Evolutionary conservation across 2,888 invertebrate genomes (phyloP).

Genomic region (Erebia epiphron): DNA sequence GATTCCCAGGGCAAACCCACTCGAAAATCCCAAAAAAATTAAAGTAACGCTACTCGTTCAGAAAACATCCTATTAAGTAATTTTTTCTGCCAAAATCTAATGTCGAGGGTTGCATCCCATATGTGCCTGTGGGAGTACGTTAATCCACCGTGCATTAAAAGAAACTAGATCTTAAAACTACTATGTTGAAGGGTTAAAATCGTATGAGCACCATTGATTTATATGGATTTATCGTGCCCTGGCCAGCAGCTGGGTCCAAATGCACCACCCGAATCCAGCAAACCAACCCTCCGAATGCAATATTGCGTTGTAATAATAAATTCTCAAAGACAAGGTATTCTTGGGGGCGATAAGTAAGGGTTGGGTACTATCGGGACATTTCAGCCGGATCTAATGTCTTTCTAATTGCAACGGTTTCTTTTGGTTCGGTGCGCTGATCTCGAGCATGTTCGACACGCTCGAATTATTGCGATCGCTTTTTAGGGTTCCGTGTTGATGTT

Average conservation of each 20-base stretch:
- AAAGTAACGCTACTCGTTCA: conserved; percentile 61
- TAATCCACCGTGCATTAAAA: conserved; percentile 36
- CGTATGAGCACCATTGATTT: conserved; percentile 18
- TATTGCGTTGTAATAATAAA: conserved; percentile 78
- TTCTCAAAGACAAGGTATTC: conserved; percentile 74
- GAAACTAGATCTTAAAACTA: conserved; percentile 46
- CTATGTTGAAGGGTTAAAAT: conserved; percentile 43
- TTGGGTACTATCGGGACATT: conserved; percentile 68
- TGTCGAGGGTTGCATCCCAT: conserved; percentile 76
- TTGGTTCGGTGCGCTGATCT: conserved; percentile 41
- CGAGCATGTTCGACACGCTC: conserved; percentile 30
- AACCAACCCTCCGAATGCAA: conserved; percentile 67
- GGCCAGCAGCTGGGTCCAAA: conserved; percentile 69
- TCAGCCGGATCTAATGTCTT: conserved; percentile 46
- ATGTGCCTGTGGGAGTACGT: conserved; percentile 69
- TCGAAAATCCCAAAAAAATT: conserved; percentile 49
- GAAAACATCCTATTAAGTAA: conserved; percentile 80
- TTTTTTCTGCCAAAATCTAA: conserved; percentile 78
- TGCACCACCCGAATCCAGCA: conserved; percentile 58
- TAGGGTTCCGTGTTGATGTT: conserved; percentile 2
- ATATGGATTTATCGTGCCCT: conserved; percentile 24
- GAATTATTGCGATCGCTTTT: conserved; percentile 22
- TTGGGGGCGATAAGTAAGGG: conserved; percentile 63
- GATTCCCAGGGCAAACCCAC: conserved; percentile 43
- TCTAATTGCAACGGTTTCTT: conserved; percentile 46